Base-by-base conservation (phyloP, 2,888 invertebrate species). In the Acleris emargana region DNA sequence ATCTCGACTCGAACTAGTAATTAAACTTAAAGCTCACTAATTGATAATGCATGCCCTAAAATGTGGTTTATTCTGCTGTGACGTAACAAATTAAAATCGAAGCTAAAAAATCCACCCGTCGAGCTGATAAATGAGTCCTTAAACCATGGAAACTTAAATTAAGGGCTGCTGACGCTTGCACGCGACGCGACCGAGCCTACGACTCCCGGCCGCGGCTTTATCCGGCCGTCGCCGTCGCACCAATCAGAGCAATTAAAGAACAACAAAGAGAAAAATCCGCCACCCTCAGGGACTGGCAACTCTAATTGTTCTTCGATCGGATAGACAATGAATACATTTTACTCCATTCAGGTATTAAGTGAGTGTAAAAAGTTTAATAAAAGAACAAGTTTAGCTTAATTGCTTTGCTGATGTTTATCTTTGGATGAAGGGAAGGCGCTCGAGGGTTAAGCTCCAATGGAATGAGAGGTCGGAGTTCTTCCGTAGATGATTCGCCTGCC, bases 201-300 rank as follows among this genome's bases (percentile, higher is more conserved):
- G 82, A 83, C 85, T 83, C 79, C 81, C 69, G 74, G 72, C 75
- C 76, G 78, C 82, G 79, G 83, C 82, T 88, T 83, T 84, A 83
- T 84, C 81, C 82, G 77, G 11, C 81, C 80, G 78, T 81, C 82
- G 32, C 80, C 80, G 78, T 81, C 82, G 85, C 82, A 84, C 86
- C 88, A 88, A 89, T 88, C 88, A 86, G 79, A 84, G 83, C 87
- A 88, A 88, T 88, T 88, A 87, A 84, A 82, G 80, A 76, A 83
- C 78, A 83, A 82, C 81, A 81, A 83, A 84, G 81, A 76, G 79
- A 80, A 87, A 83, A 86, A 82, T 75, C 73, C 75, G 71, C 71
- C 73, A 72, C 76, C 70, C 67, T 70, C 67, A 67, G 68, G 69
- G 69, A 64, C 70, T 69, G 72, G 68, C 73, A 70, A 78, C 71